phyloP scores from a whole-genome alignment of 2,888 invertebrate genomes.

The Furcula furcula region DNA sequence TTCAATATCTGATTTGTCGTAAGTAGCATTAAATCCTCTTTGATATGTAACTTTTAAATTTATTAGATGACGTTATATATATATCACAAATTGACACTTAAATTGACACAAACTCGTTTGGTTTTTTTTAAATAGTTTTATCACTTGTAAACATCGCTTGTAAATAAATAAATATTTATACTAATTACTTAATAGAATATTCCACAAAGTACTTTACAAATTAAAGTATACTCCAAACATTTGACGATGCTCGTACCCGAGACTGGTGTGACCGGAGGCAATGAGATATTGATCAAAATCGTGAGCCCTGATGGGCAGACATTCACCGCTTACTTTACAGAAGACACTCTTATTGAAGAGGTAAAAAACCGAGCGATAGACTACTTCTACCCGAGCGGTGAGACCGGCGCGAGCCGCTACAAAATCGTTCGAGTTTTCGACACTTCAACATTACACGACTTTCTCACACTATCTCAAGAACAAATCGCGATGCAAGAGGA shows the following conservation, averaged over 20 bases:
- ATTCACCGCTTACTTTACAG: conserved; percentile 55
- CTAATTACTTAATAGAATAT: too few relatives aligned
- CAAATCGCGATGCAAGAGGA: conserved; percentile 63
- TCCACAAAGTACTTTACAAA: too few relatives aligned
- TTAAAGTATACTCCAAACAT: too few relatives aligned
- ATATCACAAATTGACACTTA: too few relatives aligned
- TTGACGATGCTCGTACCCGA: conserved; percentile 61
- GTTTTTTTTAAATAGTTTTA: too few relatives aligned
- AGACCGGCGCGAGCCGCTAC: conserved; percentile 54
- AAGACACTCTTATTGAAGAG: conserved; percentile 67
- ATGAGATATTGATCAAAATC: conserved; percentile 59
- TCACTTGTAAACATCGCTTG: too few relatives aligned
- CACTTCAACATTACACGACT: conserved; percentile 62
- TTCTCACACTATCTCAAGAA: conserved; percentile 62
- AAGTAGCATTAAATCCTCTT: too few relatives aligned
- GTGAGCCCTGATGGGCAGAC: conserved; percentile 67
- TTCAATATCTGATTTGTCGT: too few relatives aligned
- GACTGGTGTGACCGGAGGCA: conserved; percentile 39
- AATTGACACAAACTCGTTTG: too few relatives aligned
- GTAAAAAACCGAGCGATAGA: conserved; percentile 64
- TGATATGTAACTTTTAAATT: too few relatives aligned
- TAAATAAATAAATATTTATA: too few relatives aligned
- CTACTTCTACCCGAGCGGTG: conserved; percentile 67
- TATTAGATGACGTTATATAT: too few relatives aligned
- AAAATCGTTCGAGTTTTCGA: conserved; percentile 67